Evolutionary conservation across 1,140 invertebrate species (phyloP).

Genomic region (Macrocentrus cingulum): DNA sequence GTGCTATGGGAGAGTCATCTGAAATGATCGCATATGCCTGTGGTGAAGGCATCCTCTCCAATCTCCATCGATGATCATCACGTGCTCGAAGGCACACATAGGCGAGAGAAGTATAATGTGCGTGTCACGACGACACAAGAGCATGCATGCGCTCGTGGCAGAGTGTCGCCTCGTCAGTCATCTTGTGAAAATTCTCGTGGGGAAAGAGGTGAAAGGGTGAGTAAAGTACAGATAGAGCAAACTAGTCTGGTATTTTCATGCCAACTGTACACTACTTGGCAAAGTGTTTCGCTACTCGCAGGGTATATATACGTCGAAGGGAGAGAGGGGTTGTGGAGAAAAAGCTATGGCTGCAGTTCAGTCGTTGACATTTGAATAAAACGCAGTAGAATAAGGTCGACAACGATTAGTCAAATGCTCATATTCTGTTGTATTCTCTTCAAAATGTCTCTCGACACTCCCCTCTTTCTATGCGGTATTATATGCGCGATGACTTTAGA

Average conservation of each 20-base stretch:
- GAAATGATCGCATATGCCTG: slow-evolving; percentile 1
- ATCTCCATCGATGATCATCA: slow-evolving; percentile 21
- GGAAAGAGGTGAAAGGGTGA: slow-evolving; percentile 17
- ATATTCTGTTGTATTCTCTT: neutral
- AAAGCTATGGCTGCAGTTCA: slow-evolving; percentile 34
- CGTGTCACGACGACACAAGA: slow-evolving; percentile 19
- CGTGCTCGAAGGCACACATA: slow-evolving; percentile 25
- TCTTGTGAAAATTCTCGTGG: neutral
- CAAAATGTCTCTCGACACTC: slow-evolving; percentile 20
- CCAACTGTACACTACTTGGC: no score
- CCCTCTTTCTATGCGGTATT: no score
- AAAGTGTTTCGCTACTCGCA: no score
- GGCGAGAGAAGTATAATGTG: slow-evolving; percentile 14
- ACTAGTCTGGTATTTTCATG: slow-evolving; percentile 46
- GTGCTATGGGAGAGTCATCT: neutral
- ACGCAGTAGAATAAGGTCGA: slow-evolving; percentile 29
- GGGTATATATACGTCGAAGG: no score
- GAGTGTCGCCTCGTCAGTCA: slow-evolving; percentile 16
- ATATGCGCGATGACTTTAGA: no score
- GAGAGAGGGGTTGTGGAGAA: slow-evolving; percentile 15
- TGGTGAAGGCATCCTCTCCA: slow-evolving; percentile 1
- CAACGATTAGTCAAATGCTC: slow-evolving; percentile 8
- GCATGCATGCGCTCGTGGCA: slow-evolving; percentile 1
- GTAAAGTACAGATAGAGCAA: slow-evolving; percentile 5
- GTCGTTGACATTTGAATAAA: slow-evolving; percentile 46